Base-by-base conservation (phyloP, 2,797 vertebrate species). In the Acipenser oxyrinchus region DNA sequence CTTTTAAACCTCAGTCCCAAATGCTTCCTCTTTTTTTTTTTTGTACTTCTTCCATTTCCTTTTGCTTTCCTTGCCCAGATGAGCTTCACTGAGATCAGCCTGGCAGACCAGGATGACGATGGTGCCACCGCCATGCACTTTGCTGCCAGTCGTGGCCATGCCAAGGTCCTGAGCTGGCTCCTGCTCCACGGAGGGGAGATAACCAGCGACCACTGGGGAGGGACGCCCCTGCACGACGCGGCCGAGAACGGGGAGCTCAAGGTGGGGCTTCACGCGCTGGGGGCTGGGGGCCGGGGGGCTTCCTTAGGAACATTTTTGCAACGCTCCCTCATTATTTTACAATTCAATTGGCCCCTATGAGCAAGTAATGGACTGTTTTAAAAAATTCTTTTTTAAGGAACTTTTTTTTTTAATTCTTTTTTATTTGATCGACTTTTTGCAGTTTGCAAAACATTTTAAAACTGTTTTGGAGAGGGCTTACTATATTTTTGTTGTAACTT, bases 51-150 rank as follows among this genome's bases (percentile, higher is more conserved):
- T 48, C 67, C 51, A 3, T 53, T 53, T 9, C 51, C 51, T 64
- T 48, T 67, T 18, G 23, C 51, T 69, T 10, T 60, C 48, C 52
- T 11, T 60, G 9, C 2, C 1, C 83, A 99, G 96, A 92, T 93
- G 87, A 95, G 91, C 79, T 87, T 84, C 79, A 88, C 90, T 0
- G 74, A 86, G 0, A 76, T 87, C 74, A 88, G 85, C 77, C 81
- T 92, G 59, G 82, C 81, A 0, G 87, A 89, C 72, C 77, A 69
- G 68, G 89, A 92, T 0, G 75, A 78, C 0, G 90, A 90, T 7
- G 89, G 90, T 7, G 89, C 89, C 72, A 91, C 90, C 0, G 88
- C 90, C 75, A 90, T 91, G 86, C 89, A 92, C 67, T 91, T 92
- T 0, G 88, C 90, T 0, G 88, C 90, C 59, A 91, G 89, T 73